Evolutionary conservation across 2,797 vertebrate genomes (phyloP), one percentile per base, ranked within the genome.

Genomic region (Halcyon smyrnensis): DNA sequence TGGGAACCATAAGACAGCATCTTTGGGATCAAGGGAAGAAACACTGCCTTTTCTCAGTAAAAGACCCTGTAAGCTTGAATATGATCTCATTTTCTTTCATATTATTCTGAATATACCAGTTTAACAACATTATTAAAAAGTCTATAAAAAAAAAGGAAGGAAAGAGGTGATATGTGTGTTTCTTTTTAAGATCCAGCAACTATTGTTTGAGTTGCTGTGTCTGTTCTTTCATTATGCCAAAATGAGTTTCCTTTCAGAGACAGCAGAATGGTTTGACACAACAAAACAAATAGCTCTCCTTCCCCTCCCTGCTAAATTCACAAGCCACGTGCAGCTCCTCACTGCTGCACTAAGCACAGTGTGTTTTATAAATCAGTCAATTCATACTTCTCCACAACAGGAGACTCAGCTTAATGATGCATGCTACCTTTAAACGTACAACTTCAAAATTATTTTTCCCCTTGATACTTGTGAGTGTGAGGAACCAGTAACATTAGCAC

Each of bases 171-270:
- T 92, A 89, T 65, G 50, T 92, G 54, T 8, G 57, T 68, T 94
- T 83, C 79, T 81, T 93, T 90, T 90, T 88, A 96, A 95, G 83
- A 85, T 43, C 25, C 37, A 63, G 39, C 21, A 93, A 62, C 70
- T 64, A 95, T 94, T 97, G 88, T 96, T 92, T 93, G 69, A 96
- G 69, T 79, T 88, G 87, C 83, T 95, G 77, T 94, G 84, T 62
- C 89, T 86, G 88, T 93, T 93, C 84, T 95, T 96, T 94, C 81
- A 96, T 97, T 94, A 95, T 81, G 84, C 78, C 68, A 83, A 97
- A 96, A 97, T 89, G 82, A 96, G 90, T 96, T 95, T 93, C 91
- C 83, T 94, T 97, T 97, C 96, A 96, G 92, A 91, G 71, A 53
- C 32, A 45, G 86, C 70, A 96, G 86, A 97, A 97, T 91, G 87